Conservation (phyloP, 1,140 invertebrate genomes). For the Asbolus verrucosus region DNA sequence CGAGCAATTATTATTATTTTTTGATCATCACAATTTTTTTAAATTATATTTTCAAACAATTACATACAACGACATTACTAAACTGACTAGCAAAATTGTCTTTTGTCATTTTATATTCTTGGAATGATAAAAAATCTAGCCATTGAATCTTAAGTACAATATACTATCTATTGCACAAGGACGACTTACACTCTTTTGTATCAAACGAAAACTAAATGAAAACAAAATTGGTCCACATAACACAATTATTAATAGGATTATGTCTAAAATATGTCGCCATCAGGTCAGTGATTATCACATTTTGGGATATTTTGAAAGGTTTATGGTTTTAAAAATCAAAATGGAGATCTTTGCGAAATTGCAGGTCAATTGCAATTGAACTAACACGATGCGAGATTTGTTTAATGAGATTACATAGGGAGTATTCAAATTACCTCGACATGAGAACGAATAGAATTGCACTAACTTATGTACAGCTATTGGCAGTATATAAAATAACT, state of each 20-base stretch:
- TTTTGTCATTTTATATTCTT: conserved; percentile 35
- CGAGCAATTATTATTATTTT: conserved; percentile 8
- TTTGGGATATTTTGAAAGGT: conserved; percentile 7
- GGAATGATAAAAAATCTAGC: conserved; percentile 38
- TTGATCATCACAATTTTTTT: conserved; percentile 33
- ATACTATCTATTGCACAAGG: conserved; percentile 27
- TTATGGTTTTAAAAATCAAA: neutral
- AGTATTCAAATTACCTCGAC: too few relatives aligned
- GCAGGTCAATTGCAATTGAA: neutral
- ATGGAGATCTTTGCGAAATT: conserved; percentile 10
- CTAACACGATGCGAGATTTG: too few relatives aligned
- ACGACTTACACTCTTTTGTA: neutral
- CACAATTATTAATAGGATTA: conserved; percentile 34
- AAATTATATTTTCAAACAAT: conserved; percentile 22
- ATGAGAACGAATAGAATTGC: too few relatives aligned
- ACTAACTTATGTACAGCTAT: too few relatives aligned
- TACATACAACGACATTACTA: conserved; percentile 2
- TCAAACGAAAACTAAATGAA: conserved; percentile 3
- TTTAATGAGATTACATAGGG: too few relatives aligned
- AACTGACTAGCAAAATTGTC: conserved; percentile 48
- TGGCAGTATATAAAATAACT: too few relatives aligned
- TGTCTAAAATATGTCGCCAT: too few relatives aligned
- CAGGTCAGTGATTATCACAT: conserved; percentile 27
- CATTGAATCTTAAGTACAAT: conserved; percentile 7
- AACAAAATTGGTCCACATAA: conserved; percentile 28